These are phyloP conservation scores for Vipera ursinii DNA, from an alignment of 2,797 vertebrate species.

Conservation along the genomic window DNA sequence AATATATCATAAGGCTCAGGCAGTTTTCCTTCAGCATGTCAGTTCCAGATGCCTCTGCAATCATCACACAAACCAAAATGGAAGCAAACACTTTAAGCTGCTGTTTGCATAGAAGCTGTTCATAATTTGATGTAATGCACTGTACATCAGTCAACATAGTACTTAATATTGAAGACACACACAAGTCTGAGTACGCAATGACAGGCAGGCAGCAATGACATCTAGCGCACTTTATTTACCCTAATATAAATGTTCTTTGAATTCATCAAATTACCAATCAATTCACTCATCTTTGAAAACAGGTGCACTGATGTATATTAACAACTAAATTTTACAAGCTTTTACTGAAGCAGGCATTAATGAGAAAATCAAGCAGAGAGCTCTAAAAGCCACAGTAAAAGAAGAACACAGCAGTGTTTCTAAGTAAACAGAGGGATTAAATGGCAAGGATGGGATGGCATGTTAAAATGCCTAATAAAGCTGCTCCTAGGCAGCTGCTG, in stretches of 20 bases:
- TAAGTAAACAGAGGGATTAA: neutral
- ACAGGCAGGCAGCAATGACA: slow-evolving; percentile 54
- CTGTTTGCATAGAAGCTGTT: slow-evolving; percentile 59
- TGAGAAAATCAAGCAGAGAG: slow-evolving; percentile 44
- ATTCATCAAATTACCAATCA: slow-evolving; percentile 66
- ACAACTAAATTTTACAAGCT: slow-evolving; percentile 58
- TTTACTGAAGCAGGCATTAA: slow-evolving; percentile 52
- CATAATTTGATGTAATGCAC: slow-evolving; percentile 58
- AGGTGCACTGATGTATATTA: slow-evolving; percentile 57
- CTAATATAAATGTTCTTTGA: slow-evolving; percentile 63
- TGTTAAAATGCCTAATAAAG: neutral
- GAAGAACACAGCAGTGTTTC: neutral
- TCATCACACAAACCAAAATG: slow-evolving; percentile 36
- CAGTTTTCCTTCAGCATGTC: slow-evolving; percentile 50
- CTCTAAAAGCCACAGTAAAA: slow-evolving; percentile 25
- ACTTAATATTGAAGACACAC: slow-evolving; percentile 44
- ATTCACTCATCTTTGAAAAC: slow-evolving; percentile 63
- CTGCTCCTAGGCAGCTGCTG: neutral
- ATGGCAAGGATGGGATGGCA: neutral
- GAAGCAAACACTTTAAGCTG: slow-evolving; percentile 52
- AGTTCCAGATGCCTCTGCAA: slow-evolving; percentile 32
- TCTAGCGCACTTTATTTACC: slow-evolving; percentile 61
- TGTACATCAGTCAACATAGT: slow-evolving; percentile 62
- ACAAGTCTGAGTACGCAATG: slow-evolving; percentile 5
- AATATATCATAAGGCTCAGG: slow-evolving; percentile 48